Evolutionary conservation across 1,140 invertebrate species (phyloP), one percentile per base, ranked within the genome.

Genomic region (Stenopsyche tienmushanensis): DNA sequence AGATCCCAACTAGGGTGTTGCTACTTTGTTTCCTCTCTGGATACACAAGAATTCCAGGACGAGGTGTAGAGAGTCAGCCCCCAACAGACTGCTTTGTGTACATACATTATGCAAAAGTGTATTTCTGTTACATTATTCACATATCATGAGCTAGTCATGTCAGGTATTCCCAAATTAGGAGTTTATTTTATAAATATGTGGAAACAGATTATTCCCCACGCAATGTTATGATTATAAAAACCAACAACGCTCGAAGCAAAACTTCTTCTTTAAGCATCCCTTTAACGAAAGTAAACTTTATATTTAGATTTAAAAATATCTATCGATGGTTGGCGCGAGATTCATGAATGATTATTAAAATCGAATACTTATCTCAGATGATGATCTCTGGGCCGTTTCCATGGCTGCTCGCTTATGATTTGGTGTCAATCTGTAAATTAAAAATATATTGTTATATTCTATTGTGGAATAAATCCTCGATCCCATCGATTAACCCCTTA

Each of bases 101-200:
- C 54, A 42, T 57, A 57, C 20, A 57, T 57, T 57, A 60, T 60
- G 58, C 42, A 60, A 25, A 42, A 21, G 54, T 60, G 44, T 60
- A 60, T 50, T 60, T 50, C 44, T 47, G 58, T 60, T 60, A 60
- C 58, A 60, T 60, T 60, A 60, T 60, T 60, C 58, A 49, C 58
- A 47, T 60, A 60, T 59, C 44, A 26, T 26, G 42, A 24, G 18
- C 29, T 42, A 57, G 54, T 57, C 54, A 57, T 39, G 3, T 20
- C 54, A 57, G 34, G 54, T n/a, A 57, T 57, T 57, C 42, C 34
- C 9, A 57, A 57, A 39, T 57, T 18, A 57, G 42, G 7, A 20
- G n/a, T 23, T 57, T 55, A 20, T 55, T 55, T 39, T 9, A 29
- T 29, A 39, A 34, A 55, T 55, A n/a, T 29, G 17, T 7, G 52